phyloP scores from a whole-genome alignment of 2,797 vertebrate genomes.

The Mormyrus proboscirostris region DNA sequence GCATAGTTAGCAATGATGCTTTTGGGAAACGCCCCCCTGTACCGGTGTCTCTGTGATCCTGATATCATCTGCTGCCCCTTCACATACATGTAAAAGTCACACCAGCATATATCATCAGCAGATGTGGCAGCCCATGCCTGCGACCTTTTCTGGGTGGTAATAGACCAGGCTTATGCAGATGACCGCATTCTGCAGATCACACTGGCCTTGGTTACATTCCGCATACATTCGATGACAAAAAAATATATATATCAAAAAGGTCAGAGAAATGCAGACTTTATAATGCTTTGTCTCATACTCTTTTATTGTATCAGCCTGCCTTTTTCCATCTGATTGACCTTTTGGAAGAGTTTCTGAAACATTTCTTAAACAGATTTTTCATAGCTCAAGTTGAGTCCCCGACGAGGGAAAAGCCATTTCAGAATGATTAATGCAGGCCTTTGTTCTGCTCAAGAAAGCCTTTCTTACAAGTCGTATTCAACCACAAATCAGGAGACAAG shows the following conservation, averaged over 20 bases:
- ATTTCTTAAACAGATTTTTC: slow-evolving; percentile 51
- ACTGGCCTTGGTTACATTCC: slow-evolving; percentile 18
- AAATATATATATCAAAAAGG: slow-evolving; percentile 51
- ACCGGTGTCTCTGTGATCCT: neutral
- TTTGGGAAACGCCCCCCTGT: neutral
- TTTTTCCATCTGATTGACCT: slow-evolving; percentile 56
- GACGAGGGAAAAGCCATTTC: slow-evolving; percentile 40
- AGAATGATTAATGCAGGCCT: slow-evolving; percentile 54
- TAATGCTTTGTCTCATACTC: slow-evolving; percentile 57
- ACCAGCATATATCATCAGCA: neutral
- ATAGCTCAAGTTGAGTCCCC: slow-evolving; percentile 44
- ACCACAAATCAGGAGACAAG: slow-evolving; percentile 41
- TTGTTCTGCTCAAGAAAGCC: slow-evolving; percentile 56
- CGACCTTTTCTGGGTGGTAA: neutral
- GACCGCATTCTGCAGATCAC: slow-evolving; percentile 24
- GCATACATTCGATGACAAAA: slow-evolving; percentile 38
- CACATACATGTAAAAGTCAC: neutral
- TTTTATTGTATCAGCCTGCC: slow-evolving; percentile 63
- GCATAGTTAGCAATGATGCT: neutral
- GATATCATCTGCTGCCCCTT: neutral
- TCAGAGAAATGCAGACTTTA: slow-evolving; percentile 54
- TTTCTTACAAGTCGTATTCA: slow-evolving; percentile 51
- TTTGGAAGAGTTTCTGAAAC: slow-evolving; percentile 57
- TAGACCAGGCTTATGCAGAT: slow-evolving; percentile 7
- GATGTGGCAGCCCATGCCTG: neutral